These are phyloP conservation scores for Tridacna gigas DNA, from an alignment of 2,888 invertebrate species.

Conservation along the genomic window DNA sequence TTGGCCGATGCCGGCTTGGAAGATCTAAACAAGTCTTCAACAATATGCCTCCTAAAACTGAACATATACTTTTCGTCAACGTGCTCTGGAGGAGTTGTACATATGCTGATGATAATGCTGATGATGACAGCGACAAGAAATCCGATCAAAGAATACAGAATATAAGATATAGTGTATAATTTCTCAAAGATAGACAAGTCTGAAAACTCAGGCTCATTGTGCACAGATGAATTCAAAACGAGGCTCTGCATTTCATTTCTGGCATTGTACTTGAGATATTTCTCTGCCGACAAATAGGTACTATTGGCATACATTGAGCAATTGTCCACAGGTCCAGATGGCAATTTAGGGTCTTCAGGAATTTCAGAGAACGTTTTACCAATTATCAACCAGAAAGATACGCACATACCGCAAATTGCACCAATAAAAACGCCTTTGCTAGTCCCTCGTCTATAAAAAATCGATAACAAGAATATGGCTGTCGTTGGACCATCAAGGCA, in stretches of 20 bases:
- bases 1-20: neutral
- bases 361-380: constrained; percentile 26
- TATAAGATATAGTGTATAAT: constrained; percentile 31
- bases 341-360: constrained; percentile 19
- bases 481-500: constrained; percentile 38
- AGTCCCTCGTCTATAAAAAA: constrained; percentile 26
- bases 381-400: constrained; percentile 34
- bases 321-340: constrained; percentile 29
- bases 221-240: neutral
- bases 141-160: constrained; percentile 25
- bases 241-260: neutral
- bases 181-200: constrained; percentile 6
- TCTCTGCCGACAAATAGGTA: neutral
- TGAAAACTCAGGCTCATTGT: neutral
- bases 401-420: constrained; percentile 25
- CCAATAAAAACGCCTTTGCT: constrained; percentile 48
- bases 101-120: constrained; percentile 22
- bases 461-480: constrained; percentile 39
- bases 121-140: constrained; percentile 26
- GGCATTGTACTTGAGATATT: neutral
- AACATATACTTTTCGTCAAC: constrained; percentile 29
- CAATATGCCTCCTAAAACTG: constrained; percentile 26
- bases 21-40: neutral
- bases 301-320: neutral
- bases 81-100: constrained; percentile 14